Percentiles rank a stretch among this genome's conserved stretches.
These are phyloP conservation scores for Pygoscelis antarcticus DNA, from an alignment of 2,113 vertebrate species.

Conservation along the genomic window DNA sequence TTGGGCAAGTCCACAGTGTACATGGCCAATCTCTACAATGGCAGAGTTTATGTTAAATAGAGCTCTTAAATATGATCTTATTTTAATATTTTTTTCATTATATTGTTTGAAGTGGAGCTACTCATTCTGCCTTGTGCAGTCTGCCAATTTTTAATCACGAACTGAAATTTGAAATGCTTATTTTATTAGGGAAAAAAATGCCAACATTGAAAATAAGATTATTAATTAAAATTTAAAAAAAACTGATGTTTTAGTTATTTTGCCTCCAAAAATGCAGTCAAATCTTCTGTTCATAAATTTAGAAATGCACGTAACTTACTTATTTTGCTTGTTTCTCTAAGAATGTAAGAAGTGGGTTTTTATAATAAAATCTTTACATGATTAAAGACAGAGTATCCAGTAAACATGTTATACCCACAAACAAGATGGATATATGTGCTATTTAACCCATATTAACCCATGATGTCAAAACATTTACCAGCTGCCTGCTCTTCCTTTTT, in stretches of 20 bases:
- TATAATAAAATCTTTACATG: background rate
- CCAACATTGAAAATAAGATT: conserved; percentile 23
- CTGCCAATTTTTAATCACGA: conserved; percentile 49
- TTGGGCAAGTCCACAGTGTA: background rate
- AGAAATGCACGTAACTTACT: background rate
- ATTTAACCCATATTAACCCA: background rate
- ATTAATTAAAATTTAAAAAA: background rate
- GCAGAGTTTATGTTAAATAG: background rate
- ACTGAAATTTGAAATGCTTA: conserved; percentile 55
- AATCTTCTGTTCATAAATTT: conserved; percentile 1
- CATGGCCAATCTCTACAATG: background rate
- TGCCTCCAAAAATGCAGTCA: background rate
- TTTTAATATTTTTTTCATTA: conserved; percentile 42
- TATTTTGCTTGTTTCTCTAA: background rate
- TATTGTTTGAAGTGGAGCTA: conserved; percentile 57
- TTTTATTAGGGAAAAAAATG: conserved; percentile 14
- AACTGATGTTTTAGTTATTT: conserved; percentile 9
- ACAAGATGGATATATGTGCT: background rate
- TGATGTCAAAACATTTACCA: conserved; percentile 4
- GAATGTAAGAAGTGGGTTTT: background rate
- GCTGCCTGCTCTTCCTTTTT: background rate
- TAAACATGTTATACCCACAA: background rate
- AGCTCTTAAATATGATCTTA: conserved; percentile 11
- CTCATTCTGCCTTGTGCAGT: conserved; percentile 25
- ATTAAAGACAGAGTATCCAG: background rate